Evolutionary conservation across 2,888 invertebrate species (phyloP), one percentile per base, ranked within the genome.

Genomic region (Drosophila neonasuta): DNA sequence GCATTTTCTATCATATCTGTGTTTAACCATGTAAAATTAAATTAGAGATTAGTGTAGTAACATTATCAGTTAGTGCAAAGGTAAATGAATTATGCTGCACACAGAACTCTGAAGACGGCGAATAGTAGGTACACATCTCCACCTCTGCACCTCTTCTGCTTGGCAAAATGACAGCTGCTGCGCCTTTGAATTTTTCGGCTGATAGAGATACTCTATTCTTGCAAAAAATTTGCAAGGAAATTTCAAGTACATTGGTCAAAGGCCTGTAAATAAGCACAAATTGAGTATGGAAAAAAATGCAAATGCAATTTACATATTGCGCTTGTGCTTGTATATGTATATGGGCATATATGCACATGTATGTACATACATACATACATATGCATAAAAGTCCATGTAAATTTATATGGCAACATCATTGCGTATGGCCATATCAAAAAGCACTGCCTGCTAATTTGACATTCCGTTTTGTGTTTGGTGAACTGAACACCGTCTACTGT

Each of bases 1-100:
- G 83, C 81, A 81, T 81, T 81, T 84, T 81, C 76, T 79, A 83
- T 79, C 60, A 78, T 74, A 80, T 83, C 77, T 71, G 80, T 81
- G 84, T 80, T 83, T 83, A 80, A 80, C 66, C 77, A 84, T 84
- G 81, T 84, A 81, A 84, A 83, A 71, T 79, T 71, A 69, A 79
- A 81, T 79, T 81, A 81, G 81, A 54, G 44, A 54, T 63, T 83
- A 81, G 84, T 79, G 66, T 79, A 84, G 79, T 71, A 74, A 67
- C 68, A 77, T 74, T 77, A 69, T 77, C 70, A 84, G 68, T 71
- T 71, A 76, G 74, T 80, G 72, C 69, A 84, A 84, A 86, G 86
- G 84, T 86, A 83, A 84, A 64, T 46, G 41, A 49, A 59, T 17
- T 56, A 17, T 44, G 52, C 41, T 50, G 48, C 32, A 44, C 49